Evolutionary conservation across 2,797 vertebrate genomes (phyloP), one percentile per base, ranked within the genome.

Genomic region (Sebastes elongatus): DNA sequence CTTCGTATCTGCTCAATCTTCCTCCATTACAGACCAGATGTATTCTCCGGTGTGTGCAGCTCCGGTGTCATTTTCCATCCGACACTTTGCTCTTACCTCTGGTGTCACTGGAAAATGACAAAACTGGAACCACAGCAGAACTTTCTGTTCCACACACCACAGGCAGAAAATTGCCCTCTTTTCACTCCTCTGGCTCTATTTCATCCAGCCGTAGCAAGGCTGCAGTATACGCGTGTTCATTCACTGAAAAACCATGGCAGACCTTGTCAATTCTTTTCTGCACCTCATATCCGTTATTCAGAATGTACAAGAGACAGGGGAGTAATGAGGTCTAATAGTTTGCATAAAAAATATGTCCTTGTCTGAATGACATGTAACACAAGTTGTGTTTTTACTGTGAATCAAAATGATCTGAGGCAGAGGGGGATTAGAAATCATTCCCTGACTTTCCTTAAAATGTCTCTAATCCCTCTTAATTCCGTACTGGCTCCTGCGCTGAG

Each of bases 1-100:
- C 81, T 89, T 94, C 88, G 5, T 87, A 86, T 90, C 89, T 88
- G 88, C 88, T 94, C 92, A 89, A 88, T 94, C 92, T 92, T 72
- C 81, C 79, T 86, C 86, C 71, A 89, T 94, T 89, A 93, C 61
- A 60, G 75, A 46, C 82, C 88, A 83, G 73, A 83, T 90, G 82
- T 82, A 76, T 82, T 83, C 83, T 69, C 80, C 66, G 56, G 83
- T 38, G 71, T 88, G 66, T 72, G 75, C 75, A 71, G 89, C 86
- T 57, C 61, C 10, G n/a, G 85, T 88, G 88, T 88, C 91, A 91
- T 90, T 91, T 90, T 90, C 82, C 85, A 89, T 89, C 87, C 7
- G 23, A 86, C 81, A 84, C 79, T 78, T 86, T 88, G 78, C 85
- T 86, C 85, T 89, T 85, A 91, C 74, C 82, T 89, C 66, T 83